Base-by-base conservation (phyloP, 2,888 invertebrate genomes). In the Strigamia transsilvanica region DNA sequence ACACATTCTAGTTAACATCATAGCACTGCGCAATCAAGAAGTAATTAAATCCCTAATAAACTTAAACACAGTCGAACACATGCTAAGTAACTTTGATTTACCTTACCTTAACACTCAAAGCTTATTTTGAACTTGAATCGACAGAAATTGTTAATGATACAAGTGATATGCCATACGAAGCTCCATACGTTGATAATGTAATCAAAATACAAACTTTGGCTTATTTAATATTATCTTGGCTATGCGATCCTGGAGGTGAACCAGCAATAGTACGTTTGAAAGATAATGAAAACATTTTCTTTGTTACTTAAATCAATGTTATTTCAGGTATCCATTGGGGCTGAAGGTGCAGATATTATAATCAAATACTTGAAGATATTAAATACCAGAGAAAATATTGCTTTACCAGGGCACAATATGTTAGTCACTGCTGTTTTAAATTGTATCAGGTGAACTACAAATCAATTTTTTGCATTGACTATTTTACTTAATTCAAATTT, bases 321-420 rank as follows among this genome's bases (percentile, higher is more conserved):
- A 27, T 7, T 32, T n/a, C 23, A 73, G 73, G 73, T 73, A 15
- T 27, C 73, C 13, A 27, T 73, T 32, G 73, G 32, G 6, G 32
- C 13, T 32, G 13, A 12, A 12, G 73, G 73, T 13, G 73, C 32
- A 32, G n/a, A 73, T 15, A 73, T 73, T 73, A 12, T 73, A 10
- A 73, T 73, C 23, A 73, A 32, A 73, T 73, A 73, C n/a, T 13
- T 73, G 7, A 23, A 32, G n/a, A 23, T 12, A 32, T 27, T 73
- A 12, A 9, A 27, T 32, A 73, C 73, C 27, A 73, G 5, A 32
- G 73, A 32, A 4, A 6, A 73, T 32, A 5, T 5, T 73, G 73
- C 73, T 32, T 73, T 73, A n/a, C 73, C 73, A 23, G 73, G 73
- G 10, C 73, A 73, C n/a, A 73, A 73, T n/a, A 32, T 73, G 73